Percentiles rank a stretch among this genome's conserved stretches.
These are phyloP conservation scores for Crotophaga sulcirostris DNA, from an alignment of 2,113 vertebrate genomes.

Conservation along the genomic window DNA sequence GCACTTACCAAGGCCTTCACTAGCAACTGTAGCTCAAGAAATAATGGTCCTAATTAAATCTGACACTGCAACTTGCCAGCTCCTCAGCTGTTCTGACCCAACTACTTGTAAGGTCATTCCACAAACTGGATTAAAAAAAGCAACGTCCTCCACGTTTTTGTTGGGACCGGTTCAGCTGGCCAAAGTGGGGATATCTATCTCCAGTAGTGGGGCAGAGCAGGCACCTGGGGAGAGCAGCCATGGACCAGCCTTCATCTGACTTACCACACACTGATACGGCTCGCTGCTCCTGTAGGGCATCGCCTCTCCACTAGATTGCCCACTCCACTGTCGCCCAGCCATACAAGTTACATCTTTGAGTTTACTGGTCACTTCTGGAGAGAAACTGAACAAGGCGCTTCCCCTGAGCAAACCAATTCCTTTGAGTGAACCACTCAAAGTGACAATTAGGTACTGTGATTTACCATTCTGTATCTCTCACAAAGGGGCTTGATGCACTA, in stretches of 20 bases:
- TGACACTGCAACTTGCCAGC: background rate
- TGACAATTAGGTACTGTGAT: background rate
- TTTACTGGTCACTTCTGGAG: background rate
- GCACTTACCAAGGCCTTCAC: background rate
- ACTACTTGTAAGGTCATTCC: background rate
- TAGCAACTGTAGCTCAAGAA: background rate
- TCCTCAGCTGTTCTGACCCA: background rate
- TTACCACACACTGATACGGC: accelerated
- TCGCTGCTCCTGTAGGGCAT: background rate
- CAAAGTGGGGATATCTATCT: background rate
- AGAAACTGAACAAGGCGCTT: background rate
- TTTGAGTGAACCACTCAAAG: background rate
- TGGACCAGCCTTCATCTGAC: background rate
- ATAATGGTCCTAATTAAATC: background rate
- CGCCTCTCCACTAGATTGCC: background rate
- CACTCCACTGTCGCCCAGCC: background rate
- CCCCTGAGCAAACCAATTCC: background rate
- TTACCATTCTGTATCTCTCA: background rate
- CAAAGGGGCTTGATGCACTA: background rate
- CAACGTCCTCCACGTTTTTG: background rate
- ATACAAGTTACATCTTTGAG: background rate
- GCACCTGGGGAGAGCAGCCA: background rate
- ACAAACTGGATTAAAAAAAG: background rate
- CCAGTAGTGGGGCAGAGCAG: background rate
- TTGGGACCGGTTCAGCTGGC: background rate